These are phyloP conservation scores for Sarcophaga carnaria DNA, from an alignment of 2,888 invertebrate species.

Conservation along the genomic window DNA sequence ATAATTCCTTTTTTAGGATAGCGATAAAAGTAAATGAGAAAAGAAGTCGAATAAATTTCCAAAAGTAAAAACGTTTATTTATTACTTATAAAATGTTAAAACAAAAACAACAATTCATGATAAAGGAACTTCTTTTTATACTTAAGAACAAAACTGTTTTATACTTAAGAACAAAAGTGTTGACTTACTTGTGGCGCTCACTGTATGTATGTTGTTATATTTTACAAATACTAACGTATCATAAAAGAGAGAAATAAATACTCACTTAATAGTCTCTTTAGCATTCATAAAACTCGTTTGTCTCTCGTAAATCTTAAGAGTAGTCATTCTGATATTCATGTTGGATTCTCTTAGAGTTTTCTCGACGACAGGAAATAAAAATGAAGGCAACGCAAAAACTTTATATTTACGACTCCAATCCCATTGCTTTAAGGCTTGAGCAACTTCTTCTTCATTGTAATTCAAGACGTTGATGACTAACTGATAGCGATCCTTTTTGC, in stretches of 20 bases:
- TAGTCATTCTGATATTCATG: constrained; percentile 69
- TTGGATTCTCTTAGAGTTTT: constrained; percentile 69
- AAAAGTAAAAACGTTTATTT: no score
- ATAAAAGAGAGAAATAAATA: background rate
- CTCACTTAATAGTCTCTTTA: constrained; percentile 70
- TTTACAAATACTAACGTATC: no score
- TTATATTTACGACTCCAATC: constrained; percentile 76
- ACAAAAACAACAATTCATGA: no score
- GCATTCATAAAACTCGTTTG: constrained; percentile 59
- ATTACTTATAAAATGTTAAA: no score
- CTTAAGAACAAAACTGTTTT: no score
- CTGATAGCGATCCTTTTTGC: constrained; percentile 74
- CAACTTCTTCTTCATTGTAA: constrained; percentile 62
- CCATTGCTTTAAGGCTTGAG: constrained; percentile 71
- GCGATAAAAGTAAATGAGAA: no score
- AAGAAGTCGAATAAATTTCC: no score
- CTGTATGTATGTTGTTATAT: background rate
- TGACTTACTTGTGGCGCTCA: no score
- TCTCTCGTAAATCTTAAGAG: constrained; percentile 69
- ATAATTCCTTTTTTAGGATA: no score
- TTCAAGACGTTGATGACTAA: constrained; percentile 73
- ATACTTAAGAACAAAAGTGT: no score
- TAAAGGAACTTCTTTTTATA: no score
- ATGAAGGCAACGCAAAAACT: constrained; percentile 73
- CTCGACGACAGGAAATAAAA: constrained; percentile 72